Evolutionary conservation across 2,888 invertebrate species (phyloP), one percentile per base, ranked within the genome.

Genomic region (Conops quadrifasciatus): DNA sequence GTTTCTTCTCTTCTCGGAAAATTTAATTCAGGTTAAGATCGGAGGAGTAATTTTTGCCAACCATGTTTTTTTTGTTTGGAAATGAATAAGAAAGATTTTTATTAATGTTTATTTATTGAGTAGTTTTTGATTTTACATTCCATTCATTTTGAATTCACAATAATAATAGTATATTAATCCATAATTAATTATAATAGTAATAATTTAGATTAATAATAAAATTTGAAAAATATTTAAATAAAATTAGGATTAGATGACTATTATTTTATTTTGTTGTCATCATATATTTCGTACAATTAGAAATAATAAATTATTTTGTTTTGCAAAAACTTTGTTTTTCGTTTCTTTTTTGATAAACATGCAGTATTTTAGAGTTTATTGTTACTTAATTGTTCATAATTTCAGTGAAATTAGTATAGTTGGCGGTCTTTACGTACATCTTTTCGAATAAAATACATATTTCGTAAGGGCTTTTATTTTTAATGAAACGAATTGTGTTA

Each of bases 101-200:
- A 70, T 45, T 68, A 66, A 70, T 66, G 72, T 70, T 73, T 71
- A 74, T 71, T 74, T 74, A 74, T 47, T 47, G 59, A 30, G 47
- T 59, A 59, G 49, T 68, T 66, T 75, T 75, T 75, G 75, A 75
- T 75, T 75, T 74, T 73, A 73, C 73, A 74, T 75, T 75, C 71
- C 75, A 72, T 72, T 72, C 69, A 67, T 73, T 68, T 67, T 59
- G 36, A 28, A 13, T 71, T 71, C 65, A 59, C 70, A 67, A 49
- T 51, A 51, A 28, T n/a, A n/a, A 30, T 36, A 36, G 19, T 4
- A 63, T 47, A 63, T 15, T 63, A 24, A 45, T n/a, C n/a, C n/a
- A n/a, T n/a, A n/a, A n/a, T n/a, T 47, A 64, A 45, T 26, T 21
- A 51, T n/a, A 51, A 43, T 56, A 11, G 21, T 66, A 36, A 66